Evolutionary conservation across 2,113 vertebrate species (phyloP), one percentile per base, ranked within the genome.

Genomic region (Oryzias woworae): DNA sequence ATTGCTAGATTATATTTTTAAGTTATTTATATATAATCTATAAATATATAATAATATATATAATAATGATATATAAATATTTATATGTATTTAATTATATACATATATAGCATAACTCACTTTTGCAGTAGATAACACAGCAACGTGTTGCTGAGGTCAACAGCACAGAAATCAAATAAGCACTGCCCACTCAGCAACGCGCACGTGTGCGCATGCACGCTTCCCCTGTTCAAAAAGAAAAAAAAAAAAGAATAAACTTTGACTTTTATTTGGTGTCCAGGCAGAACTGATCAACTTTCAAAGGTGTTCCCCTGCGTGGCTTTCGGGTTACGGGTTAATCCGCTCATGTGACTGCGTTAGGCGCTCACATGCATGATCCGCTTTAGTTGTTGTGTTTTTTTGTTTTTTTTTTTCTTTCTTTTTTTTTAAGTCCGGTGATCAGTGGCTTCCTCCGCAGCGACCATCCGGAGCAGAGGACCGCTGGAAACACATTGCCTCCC

Each of bases 331-430:
- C 71, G 69, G 76, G 77, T 84, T 82, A 66, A n/a, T 14, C 4
- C n/a, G 72, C 84, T 78, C 91, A 92, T 92, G 92, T 93, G 92
- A 92, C 89, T 77, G 82, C 66, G 72, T 87, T 78, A 86, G 65
- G 74, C 53, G 83, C 89, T 92, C 91, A 89, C 86, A 88, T 87
- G 70, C 83, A 74, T 90, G 88, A 92, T 92, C 92, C 86, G 88
- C 85, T 89, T 87, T 86, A 77, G 72, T 82, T 80, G 5, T 28
- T 4, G 26, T 4, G 3, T 28, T 28, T 28, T 28, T 28, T 5
- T 5, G 1, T 20, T 20, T 1, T 20, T 82, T 74, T 87, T 78
- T 74, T 87, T 85, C 31, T 8, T 86, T 74, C 67, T 82, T 80
- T 83, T 20, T 78, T 89, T 84, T 75, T 77, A 64, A 88, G 85